phyloP scores from a whole-genome alignment of 2,113 vertebrate species.

The Eretmodus cyanostictus region DNA sequence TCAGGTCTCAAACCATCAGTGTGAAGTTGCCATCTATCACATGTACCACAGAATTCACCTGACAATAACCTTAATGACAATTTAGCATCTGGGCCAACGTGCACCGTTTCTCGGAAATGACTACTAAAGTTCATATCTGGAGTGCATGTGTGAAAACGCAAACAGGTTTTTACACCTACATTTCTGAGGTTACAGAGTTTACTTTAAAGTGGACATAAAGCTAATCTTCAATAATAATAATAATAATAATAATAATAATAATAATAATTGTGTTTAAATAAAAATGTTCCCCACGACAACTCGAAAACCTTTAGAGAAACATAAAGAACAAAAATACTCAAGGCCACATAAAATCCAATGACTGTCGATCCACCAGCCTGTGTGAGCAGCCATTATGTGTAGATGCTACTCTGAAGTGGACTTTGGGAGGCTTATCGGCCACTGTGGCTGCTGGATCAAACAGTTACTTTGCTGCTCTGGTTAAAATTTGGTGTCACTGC shows the following conservation, averaged over 20 bases:
- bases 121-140: background rate
- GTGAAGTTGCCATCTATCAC: background rate
- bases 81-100: background rate
- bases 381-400: background rate
- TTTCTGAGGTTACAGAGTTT: background rate
- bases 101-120: background rate
- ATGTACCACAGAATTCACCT: background rate
- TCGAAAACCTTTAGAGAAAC: background rate
- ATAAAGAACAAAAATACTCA: background rate
- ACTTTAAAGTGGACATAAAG: background rate
- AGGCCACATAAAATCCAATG: background rate
- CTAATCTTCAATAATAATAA: background rate
- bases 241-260: background rate
- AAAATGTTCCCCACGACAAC: background rate
- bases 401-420: slow-evolving; percentile 3
- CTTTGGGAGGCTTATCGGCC: background rate
- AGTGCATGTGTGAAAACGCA: background rate
- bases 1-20: background rate
- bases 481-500: slow-evolving; percentile 23
- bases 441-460: background rate
- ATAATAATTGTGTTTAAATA: background rate
- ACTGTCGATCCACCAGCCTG: background rate
- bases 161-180: background rate
- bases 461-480: slow-evolving; percentile 18
- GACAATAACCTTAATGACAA: background rate